These are phyloP conservation scores for Carassius gibelio DNA, from an alignment of 2,113 vertebrate species.

Conservation along the genomic window DNA sequence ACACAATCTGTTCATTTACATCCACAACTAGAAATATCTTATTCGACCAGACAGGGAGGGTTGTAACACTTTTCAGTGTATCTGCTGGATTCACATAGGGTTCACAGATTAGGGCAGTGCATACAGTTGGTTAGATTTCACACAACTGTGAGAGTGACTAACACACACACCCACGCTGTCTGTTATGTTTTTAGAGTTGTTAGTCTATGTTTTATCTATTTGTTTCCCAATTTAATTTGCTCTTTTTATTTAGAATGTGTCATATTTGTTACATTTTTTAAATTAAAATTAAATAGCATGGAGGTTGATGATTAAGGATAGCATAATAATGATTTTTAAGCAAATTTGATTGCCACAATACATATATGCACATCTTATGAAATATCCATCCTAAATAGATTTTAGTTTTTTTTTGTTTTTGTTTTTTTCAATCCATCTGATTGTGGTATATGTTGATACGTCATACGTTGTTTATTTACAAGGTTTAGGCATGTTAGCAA, in stretches of 20 bases:
- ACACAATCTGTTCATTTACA: slow-evolving; percentile 18
- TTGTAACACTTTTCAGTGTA: slow-evolving; percentile 7
- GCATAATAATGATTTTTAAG: too few species aligned
- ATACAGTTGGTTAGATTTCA: not conserved
- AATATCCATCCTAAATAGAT: too few species aligned
- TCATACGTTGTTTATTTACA: too few species aligned
- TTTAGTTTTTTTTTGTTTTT: too few species aligned
- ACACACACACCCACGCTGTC: slow-evolving; percentile 9
- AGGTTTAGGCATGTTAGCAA: too few species aligned
- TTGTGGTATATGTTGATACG: too few species aligned
- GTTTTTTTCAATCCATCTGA: too few species aligned
- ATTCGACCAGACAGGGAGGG: not conserved
- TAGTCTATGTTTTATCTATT: not conserved
- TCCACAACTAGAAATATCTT: slow-evolving; percentile 12
- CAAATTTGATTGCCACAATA: not conserved
- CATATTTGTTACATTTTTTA: too few species aligned
- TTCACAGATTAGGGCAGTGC: not conserved
- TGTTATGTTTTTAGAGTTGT: slow-evolving; percentile 10
- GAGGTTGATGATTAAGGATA: too few species aligned
- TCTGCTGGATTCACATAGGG: not conserved
- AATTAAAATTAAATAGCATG: too few species aligned
- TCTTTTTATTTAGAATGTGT: not conserved
- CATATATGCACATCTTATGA: not conserved
- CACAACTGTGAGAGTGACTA: slow-evolving; percentile 21
- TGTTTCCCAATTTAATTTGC: not conserved